Percentiles rank a stretch among this genome's conserved stretches.
Conservation (phyloP, 2,888 invertebrate genomes). For the Drosophila falleni region DNA sequence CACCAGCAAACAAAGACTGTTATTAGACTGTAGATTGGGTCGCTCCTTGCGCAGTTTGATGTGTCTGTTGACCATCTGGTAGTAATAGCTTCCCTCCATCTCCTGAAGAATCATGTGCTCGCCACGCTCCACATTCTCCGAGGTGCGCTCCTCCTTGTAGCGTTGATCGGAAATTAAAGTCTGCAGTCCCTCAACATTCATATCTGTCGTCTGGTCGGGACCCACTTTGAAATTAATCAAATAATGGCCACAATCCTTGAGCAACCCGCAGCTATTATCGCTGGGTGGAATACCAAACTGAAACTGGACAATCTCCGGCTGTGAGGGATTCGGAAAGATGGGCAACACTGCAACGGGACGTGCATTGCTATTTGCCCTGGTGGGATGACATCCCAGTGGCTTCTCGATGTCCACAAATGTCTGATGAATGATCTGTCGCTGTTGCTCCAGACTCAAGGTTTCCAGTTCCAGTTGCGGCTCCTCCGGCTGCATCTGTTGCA, state of each 20-base stretch:
- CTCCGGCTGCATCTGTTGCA: conserved; percentile 4
- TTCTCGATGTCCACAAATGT: conserved; percentile 43
- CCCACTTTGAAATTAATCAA: conserved; percentile 40
- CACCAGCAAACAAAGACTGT: conserved; percentile 39
- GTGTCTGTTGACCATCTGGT: conserved; percentile 24
- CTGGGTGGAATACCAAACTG: conserved; percentile 39
- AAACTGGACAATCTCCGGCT: conserved; percentile 24
- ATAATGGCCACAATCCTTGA: conserved; percentile 49
- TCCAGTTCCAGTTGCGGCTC: background rate
- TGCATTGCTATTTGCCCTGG: conserved; percentile 28
- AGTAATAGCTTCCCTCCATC: conserved; percentile 6
- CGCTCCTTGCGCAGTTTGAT: conserved; percentile 46
- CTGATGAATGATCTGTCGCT: conserved; percentile 29
- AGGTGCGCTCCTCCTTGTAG: conserved; percentile 45
- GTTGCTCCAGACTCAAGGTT: conserved; percentile 25
- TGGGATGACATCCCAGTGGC: conserved; percentile 37
- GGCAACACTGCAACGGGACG: conserved; percentile 33
- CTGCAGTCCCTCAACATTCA: accelerated
- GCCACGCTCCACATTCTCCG: conserved; percentile 29
- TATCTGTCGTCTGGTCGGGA: background rate
- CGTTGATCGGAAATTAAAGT: conserved; percentile 46
- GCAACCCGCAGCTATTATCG: conserved; percentile 11
- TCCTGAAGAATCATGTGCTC: conserved; percentile 30
- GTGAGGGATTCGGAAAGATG: conserved; percentile 38
- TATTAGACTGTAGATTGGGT: conserved; percentile 14